Conservation (phyloP, 2,113 vertebrate species). For the Pituophis catenifer region DNA sequence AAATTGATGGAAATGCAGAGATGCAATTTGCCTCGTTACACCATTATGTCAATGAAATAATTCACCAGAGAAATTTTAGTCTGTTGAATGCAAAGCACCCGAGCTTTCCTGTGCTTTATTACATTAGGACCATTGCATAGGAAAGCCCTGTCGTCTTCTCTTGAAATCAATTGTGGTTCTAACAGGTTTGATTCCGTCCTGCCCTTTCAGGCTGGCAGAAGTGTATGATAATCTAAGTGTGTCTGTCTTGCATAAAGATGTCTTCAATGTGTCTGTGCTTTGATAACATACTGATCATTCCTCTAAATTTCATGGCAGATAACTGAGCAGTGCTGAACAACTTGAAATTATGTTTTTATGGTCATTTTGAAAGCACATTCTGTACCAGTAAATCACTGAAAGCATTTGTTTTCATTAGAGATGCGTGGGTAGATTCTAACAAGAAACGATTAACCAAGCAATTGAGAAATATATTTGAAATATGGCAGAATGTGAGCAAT, state of each 20-base stretch:
- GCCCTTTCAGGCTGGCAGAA: background rate
- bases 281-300: background rate
- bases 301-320: background rate
- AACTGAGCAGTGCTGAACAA: background rate
- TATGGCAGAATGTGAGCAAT: background rate
- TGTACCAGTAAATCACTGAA: background rate
- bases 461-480: background rate
- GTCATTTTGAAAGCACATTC: constrained; percentile 7
- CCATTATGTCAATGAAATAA: background rate
- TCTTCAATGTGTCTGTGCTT: background rate
- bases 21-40: background rate
- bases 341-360: background rate
- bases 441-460: background rate
- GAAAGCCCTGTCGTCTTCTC: background rate
- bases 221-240: background rate
- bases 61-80: background rate
- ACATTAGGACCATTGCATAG: too few relatives aligned
- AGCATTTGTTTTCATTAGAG: constrained; percentile 27
- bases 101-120: background rate
- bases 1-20: background rate
- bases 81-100: background rate
- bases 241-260: background rate
- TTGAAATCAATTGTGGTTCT: background rate
- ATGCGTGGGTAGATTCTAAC: background rate
- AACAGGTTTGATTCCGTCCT: background rate